Base-by-base conservation (phyloP, 2,113 vertebrate species). In the Neofelis nebulosa region DNA sequence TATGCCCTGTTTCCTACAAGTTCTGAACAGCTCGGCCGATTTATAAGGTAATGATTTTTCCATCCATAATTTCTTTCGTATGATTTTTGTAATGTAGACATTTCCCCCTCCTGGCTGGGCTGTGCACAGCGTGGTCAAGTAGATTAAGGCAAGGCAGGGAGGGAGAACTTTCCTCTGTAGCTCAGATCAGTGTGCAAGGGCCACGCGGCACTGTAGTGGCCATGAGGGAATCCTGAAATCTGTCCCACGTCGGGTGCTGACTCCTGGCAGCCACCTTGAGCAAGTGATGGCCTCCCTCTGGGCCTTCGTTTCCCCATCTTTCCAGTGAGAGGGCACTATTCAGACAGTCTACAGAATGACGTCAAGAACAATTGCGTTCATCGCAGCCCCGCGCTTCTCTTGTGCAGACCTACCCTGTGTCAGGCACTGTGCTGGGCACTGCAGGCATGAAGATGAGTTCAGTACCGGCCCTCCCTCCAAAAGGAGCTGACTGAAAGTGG, bases 41-140 rank as follows among this genome's bases (percentile, higher is more conserved):
- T 99, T 99, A 99, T 99, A 99, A 99, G 38, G 97, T 98, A 99
- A 99, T 99, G 98, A 98, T 99, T 99, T 99, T 99, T 99, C 99
- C 99, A 99, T 99, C 98, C 98, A 98, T 99, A 98, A 98, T 98
- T 99, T 98, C 98, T 99, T 99, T 98, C 98, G 92, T 98, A 99
- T 99, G 98, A 98, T 98, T 99, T 99, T 98, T 97, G 98, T 98
- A 99, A 98, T 97, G 96, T 8, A 94, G 96, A 97, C 96, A 93
- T 98, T 98, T 98, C 98, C 98, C 4, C 73, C 80, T 92, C 88
- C 90, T 89, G 79, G 85, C 89, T 91, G 63, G 90, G 97, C 98
- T 93, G 88, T 97, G 98, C 79, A 95, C 97, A 98, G 98, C 93
- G 98, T 97, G 66, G 4, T 98, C 93, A 95, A 98, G 97, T 95